Conservation (phyloP, 1,140 invertebrate genomes). For the Drosophila biarmipes region DNA sequence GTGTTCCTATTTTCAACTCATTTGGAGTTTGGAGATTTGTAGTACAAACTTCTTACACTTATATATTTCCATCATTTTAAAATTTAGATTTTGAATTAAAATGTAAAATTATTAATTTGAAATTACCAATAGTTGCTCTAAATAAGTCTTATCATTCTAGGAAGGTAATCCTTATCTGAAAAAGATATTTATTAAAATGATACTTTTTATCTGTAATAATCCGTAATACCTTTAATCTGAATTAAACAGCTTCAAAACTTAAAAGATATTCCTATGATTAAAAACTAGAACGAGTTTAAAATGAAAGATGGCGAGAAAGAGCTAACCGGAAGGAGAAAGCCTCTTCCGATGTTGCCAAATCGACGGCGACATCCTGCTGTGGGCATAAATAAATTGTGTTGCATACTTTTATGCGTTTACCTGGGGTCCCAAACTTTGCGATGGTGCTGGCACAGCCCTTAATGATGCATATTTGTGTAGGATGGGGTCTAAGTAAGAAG, state of each 20-base stretch:
- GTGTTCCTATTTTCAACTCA: not conserved
- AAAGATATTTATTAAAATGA: too few relatives aligned
- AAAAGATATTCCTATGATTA: too few relatives aligned
- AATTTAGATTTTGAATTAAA: too few relatives aligned
- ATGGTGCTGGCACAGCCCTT: slow-evolving; percentile 53
- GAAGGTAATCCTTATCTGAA: too few relatives aligned
- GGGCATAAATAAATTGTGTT: slow-evolving; percentile 71
- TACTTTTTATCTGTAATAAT: too few relatives aligned
- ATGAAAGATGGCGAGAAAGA: not conserved
- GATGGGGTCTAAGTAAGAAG: not conserved
- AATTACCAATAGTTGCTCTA: too few relatives aligned
- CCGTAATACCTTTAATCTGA: too few relatives aligned
- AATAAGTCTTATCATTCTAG: too few relatives aligned
- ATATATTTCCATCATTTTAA: too few relatives aligned
- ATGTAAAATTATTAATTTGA: too few relatives aligned
- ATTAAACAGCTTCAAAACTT: too few relatives aligned
- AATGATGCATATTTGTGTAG: slow-evolving; percentile 49
- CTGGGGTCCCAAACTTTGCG: slow-evolving; percentile 16
- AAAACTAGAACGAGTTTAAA: not conserved
- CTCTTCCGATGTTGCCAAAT: slow-evolving; percentile 65
- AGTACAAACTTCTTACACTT: not conserved
- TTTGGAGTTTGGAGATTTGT: not conserved
- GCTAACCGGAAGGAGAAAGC: slow-evolving; percentile 1
- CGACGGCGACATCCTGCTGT: slow-evolving; percentile 63
- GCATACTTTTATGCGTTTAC: slow-evolving; percentile 64